Base-by-base conservation (phyloP, 2,888 invertebrate genomes). In the Teleogryllus oceanicus region DNA sequence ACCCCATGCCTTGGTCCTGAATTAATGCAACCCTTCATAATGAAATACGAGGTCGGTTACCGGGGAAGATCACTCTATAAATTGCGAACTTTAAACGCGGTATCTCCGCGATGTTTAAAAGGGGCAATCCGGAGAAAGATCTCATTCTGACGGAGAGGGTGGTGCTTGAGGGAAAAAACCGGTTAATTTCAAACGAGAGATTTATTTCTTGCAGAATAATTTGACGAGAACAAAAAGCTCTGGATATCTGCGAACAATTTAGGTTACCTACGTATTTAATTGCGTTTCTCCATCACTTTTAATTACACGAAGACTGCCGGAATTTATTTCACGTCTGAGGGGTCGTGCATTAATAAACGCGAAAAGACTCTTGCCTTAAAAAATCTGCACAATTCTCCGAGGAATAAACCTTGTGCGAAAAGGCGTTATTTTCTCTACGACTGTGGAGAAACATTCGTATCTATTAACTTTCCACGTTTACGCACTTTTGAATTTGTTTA, bases 1-100 rank as follows among this genome's bases (percentile, higher is more conserved):
- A 18, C n/a, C n/a, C 62, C 4, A 62, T 8, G n/a, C n/a, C 62
- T n/a, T 62, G 13, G 62, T n/a, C 62, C n/a, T 62, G 62, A 62
- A 62, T 62, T 62, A 62, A 62, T 62, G 62, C n/a, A 62, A 62
- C 62, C 62, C 62, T 62, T 62, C 62, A 62, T 62, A 62, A 62
- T 62, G 62, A 62, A 62, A 62, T 62, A 62, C 62, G 62, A n/a
- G 62, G 62, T 62, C 62, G 62, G 62, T 62, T 62, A 62, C 62
- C 62, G n/a, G n/a, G 62, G 16, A 18, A 62, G 62, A 62, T 62
- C 62, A 62, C 62, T 62, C 62, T 62, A 62, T 62, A 62, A 62
- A 62, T 62, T 62, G 62, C 62, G 16, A 62, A 62, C 62, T 62
- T 62, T 62, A 62, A 62, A 62, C 62, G 62, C n/a, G 62, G 4